phyloP scores from a whole-genome alignment of 2,888 invertebrate species.

The Harpalus rubripes region DNA sequence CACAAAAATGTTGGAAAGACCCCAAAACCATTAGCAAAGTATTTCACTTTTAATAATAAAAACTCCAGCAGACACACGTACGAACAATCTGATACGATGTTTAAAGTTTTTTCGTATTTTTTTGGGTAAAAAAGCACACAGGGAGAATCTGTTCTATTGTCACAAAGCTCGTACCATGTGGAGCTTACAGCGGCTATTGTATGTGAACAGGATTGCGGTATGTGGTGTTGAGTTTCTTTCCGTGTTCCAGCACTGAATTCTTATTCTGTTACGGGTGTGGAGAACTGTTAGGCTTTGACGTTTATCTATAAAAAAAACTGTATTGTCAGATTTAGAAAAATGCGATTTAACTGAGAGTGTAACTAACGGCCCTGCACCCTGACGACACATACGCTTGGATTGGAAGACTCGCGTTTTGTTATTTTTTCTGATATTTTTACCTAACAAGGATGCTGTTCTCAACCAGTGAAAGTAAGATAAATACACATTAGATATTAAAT shows the following conservation, averaged over 20 bases:
- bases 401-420: slow-evolving; percentile 38
- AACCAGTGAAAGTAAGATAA: slow-evolving; percentile 29
- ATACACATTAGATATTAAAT: slow-evolving; percentile 14
- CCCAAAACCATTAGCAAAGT: slow-evolving; percentile 59
- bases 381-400: slow-evolving; percentile 18
- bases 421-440: slow-evolving; percentile 48
- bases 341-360: slow-evolving; percentile 60
- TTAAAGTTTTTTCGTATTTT: slow-evolving; percentile 67
- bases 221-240: slow-evolving; percentile 23
- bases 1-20: slow-evolving; percentile 62
- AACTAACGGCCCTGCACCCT: slow-evolving; percentile 50
- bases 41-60: slow-evolving; percentile 66
- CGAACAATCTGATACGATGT: slow-evolving; percentile 68
- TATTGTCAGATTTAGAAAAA: slow-evolving; percentile 67
- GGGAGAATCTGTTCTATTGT: slow-evolving; percentile 68
- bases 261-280: slow-evolving; percentile 41
- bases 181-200: slow-evolving; percentile 62
- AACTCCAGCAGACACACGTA: slow-evolving; percentile 67
- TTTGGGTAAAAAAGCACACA: slow-evolving; percentile 65
- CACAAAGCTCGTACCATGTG: slow-evolving; percentile 60
- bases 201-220: slow-evolving; percentile 9
- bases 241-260: slow-evolving; percentile 30
- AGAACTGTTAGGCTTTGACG: slow-evolving; percentile 64
- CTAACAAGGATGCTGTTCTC: not conserved
- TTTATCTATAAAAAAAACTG: slow-evolving; percentile 65